phyloP scores from a whole-genome alignment of 2,113 vertebrate species.

The Neopipo cinnamomea region DNA sequence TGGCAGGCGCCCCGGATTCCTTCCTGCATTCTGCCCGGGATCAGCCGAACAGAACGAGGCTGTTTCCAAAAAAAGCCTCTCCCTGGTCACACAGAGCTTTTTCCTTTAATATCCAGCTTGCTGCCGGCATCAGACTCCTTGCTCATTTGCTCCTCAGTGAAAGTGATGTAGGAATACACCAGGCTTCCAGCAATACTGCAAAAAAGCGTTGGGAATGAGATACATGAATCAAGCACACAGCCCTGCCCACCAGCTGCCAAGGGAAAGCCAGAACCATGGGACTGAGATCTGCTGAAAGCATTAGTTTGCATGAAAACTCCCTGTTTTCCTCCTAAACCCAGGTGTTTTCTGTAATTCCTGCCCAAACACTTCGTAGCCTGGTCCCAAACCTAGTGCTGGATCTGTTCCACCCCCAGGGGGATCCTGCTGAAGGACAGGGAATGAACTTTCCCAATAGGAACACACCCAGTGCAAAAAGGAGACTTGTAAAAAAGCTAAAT shows the following conservation, averaged over 20 bases:
- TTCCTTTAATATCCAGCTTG: slow-evolving; percentile 80
- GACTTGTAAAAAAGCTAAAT: background rate
- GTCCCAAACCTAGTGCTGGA: too few relatives aligned
- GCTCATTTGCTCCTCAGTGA: slow-evolving; percentile 87
- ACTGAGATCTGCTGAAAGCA: background rate
- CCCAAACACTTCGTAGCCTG: background rate
- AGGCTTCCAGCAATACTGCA: slow-evolving; percentile 93
- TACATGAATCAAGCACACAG: rapidly evolving
- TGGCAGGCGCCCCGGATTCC: background rate
- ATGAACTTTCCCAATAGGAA: background rate
- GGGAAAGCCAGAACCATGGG: background rate
- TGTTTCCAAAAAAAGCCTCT: background rate
- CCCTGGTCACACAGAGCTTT: slow-evolving; percentile 75
- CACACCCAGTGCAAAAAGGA: too few relatives aligned
- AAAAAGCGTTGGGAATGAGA: rapidly evolving
- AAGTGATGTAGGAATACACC: slow-evolving; percentile 95
- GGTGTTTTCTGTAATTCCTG: background rate
- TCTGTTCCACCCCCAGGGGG: background rate
- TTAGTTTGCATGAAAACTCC: rapidly evolving
- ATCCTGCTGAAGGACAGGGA: background rate
- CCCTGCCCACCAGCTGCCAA: background rate
- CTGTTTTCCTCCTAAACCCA: rapidly evolving
- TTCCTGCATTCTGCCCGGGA: background rate
- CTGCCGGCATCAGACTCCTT: slow-evolving; percentile 73
- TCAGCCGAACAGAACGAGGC: background rate